phyloP scores from a whole-genome alignment of 2,797 vertebrate genomes.

The Diglossa cyanea region DNA sequence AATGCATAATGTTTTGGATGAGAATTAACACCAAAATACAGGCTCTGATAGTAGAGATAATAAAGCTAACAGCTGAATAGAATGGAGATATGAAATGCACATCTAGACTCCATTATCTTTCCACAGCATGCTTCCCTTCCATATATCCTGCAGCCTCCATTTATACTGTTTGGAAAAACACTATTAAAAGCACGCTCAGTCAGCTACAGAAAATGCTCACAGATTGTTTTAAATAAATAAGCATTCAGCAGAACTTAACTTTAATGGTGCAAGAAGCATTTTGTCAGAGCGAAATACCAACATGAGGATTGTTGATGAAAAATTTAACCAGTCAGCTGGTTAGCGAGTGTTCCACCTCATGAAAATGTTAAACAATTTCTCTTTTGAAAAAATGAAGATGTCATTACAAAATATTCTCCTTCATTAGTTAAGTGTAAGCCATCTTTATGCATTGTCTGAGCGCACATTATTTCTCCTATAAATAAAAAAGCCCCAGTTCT shows the following conservation, averaged over 20 bases:
- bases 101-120: neutral
- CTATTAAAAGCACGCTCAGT: neutral
- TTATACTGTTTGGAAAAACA: neutral
- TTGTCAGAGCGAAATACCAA: neutral
- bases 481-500: neutral
- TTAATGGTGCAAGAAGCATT: neutral
- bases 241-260: neutral
- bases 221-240: constrained; percentile 39
- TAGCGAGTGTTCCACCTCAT: neutral
- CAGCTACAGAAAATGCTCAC: neutral
- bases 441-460: neutral
- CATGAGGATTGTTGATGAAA: neutral
- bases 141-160: neutral
- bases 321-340: neutral
- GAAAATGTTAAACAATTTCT: neutral
- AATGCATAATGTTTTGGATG: neutral
- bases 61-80: neutral
- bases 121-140: neutral
- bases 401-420: neutral
- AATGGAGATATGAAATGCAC: neutral
- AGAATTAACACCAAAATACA: neutral
- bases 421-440: neutral
- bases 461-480: neutral
- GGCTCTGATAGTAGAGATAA: neutral
- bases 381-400: neutral